phyloP scores from a whole-genome alignment of 2,113 vertebrate genomes.

The Corythoichthys haematopterus region DNA sequence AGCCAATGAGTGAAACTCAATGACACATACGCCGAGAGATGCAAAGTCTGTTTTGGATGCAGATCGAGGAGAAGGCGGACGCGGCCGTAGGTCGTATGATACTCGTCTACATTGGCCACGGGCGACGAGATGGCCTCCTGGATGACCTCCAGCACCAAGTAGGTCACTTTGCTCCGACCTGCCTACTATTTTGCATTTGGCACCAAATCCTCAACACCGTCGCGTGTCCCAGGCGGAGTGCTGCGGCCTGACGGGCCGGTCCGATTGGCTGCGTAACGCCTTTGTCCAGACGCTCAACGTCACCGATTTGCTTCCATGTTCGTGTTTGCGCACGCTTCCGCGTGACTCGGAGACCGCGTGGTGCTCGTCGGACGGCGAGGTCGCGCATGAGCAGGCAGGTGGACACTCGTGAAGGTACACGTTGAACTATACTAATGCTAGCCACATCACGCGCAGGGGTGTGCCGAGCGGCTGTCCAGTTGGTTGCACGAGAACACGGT shows the following conservation, averaged over 20 bases:
- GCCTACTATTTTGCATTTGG: not conserved
- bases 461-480: conserved; percentile 21
- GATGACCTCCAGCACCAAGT: conserved; percentile 58
- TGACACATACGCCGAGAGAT: not conserved
- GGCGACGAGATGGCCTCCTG: conserved; percentile 30
- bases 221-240: conserved; percentile 47
- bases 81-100: conserved; percentile 32
- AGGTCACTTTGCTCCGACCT: conserved; percentile 11
- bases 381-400: not conserved
- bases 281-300: conserved; percentile 27
- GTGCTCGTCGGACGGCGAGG: conserved; percentile 17
- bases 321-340: conserved; percentile 44
- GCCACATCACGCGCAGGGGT: conserved; percentile 45
- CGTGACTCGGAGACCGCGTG: conserved; percentile 2
- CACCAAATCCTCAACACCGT: not conserved
- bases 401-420: not conserved
- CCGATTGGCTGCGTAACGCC: conserved; percentile 60
- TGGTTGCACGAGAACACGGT: conserved; percentile 57
- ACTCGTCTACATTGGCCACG: conserved; percentile 7
- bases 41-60: not conserved
- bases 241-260: conserved; percentile 44
- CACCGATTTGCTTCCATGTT: conserved; percentile 55
- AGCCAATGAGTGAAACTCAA: too few relatives aligned
- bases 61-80: conserved; percentile 42
- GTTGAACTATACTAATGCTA: not conserved